Percentiles rank a stretch among this genome's conserved stretches.
These are phyloP conservation scores for Catotricha subobsoleta DNA, from an alignment of 2,888 invertebrate genomes.

Conservation along the genomic window DNA sequence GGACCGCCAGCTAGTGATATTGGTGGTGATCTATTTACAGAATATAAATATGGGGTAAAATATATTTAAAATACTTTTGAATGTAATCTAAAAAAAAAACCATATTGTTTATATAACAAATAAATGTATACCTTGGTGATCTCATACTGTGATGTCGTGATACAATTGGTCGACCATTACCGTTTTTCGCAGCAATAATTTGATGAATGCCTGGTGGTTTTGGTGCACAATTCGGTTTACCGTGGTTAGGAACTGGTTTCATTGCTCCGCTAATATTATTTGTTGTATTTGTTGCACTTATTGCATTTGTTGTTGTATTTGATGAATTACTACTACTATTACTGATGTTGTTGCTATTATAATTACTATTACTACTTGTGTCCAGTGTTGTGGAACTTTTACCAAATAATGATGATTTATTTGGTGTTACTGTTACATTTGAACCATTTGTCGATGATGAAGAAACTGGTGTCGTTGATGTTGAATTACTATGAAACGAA, in stretches of 20 bases:
- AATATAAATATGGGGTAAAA: too few species aligned
- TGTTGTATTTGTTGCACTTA: background rate
- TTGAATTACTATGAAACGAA: background rate
- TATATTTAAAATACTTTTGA: too few species aligned
- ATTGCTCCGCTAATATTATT: too few species aligned
- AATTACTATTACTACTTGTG: background rate
- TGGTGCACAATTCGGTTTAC: slow-evolving; percentile 69
- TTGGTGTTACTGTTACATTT: slow-evolving; percentile 19
- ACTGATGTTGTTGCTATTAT: background rate
- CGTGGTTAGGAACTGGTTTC: slow-evolving; percentile 38
- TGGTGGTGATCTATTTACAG: slow-evolving; percentile 25
- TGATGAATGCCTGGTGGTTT: slow-evolving; percentile 49
- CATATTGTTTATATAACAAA: background rate
- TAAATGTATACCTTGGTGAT: slow-evolving; percentile 41
- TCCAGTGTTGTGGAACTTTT: slow-evolving; percentile 6
- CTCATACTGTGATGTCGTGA: slow-evolving; percentile 71
- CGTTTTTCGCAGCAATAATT: slow-evolving; percentile 22
- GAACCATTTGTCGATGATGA: slow-evolving; percentile 11
- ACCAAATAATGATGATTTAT: slow-evolving; percentile 25
- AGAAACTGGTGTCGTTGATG: slow-evolving; percentile 11
- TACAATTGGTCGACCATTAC: slow-evolving; percentile 31
- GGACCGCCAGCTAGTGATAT: slow-evolving; percentile 19
- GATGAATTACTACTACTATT: background rate
- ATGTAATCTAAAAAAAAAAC: too few species aligned
- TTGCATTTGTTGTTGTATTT: slow-evolving; percentile 14